Conservation (phyloP, 1,140 invertebrate species). For the Penaeus japonicus region DNA sequence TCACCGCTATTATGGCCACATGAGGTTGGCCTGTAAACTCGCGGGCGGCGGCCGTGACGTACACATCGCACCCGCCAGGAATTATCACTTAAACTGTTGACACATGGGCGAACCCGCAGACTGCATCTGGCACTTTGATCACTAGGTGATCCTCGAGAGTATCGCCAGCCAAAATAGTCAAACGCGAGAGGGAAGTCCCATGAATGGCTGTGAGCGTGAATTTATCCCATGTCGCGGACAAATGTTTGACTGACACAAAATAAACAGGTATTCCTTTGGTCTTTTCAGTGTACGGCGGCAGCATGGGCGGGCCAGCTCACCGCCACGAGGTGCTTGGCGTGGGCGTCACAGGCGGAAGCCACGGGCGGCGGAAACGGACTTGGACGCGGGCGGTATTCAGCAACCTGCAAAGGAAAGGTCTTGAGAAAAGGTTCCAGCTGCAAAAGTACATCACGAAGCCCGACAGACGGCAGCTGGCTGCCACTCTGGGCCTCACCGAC, state of each 20-base stretch:
- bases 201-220: no score
- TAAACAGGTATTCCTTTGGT: not conserved
- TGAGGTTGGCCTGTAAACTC: slow-evolving; percentile 34
- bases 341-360: slow-evolving; percentile 53
- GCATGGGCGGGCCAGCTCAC: slow-evolving; percentile 1
- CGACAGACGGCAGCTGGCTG: slow-evolving; percentile 93
- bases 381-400: slow-evolving; percentile 82
- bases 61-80: slow-evolving; percentile 19
- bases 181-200: not conserved
- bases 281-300: slow-evolving; percentile 31
- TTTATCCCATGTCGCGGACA: no score
- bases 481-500: slow-evolving; percentile 93
- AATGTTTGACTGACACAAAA: no score
- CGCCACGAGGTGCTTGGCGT: slow-evolving; percentile 11
- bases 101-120: not conserved
- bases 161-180: no score
- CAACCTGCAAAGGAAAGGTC: slow-evolving; percentile 89
- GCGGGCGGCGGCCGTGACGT: not conserved
- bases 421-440: slow-evolving; percentile 94
- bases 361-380: slow-evolving; percentile 62
- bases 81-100: slow-evolving; percentile 54
- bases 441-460: slow-evolving; percentile 99
- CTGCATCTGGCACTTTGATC: slow-evolving; percentile 31
- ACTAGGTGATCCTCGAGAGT: not conserved
- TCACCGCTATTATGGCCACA: slow-evolving; percentile 47